Conservation (phyloP, 2,113 vertebrate species). For the human region DNA sequence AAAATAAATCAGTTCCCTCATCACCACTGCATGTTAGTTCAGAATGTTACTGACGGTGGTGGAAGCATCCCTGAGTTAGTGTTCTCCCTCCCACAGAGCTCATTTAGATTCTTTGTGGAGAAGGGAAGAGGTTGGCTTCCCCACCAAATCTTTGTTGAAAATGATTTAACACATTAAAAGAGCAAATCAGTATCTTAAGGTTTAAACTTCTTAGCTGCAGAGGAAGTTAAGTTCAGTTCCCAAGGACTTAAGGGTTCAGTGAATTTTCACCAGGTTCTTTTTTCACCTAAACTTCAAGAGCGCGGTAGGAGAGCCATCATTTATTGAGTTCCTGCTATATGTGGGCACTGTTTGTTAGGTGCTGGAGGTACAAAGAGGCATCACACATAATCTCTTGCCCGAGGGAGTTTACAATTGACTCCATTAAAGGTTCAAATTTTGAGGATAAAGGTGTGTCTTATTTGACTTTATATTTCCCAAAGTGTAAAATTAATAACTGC, state of each 20-base stretch:
- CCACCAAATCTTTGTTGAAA: background rate
- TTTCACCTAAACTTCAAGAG: background rate
- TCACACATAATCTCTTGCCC: background rate
- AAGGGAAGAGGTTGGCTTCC: background rate
- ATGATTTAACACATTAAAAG: background rate
- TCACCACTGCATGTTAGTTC: background rate
- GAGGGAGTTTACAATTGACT: background rate
- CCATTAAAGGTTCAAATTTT: background rate
- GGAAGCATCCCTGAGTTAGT: background rate
- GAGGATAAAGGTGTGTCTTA: background rate
- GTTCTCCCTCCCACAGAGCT: background rate
- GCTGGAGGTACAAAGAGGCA: background rate
- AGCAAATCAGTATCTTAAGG: background rate
- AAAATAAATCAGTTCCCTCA: background rate
- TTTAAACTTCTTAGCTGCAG: constrained; percentile 17
- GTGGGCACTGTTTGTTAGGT: background rate
- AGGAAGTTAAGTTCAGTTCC: constrained; percentile 1
- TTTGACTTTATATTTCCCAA: constrained; percentile 9
- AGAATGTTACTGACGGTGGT: background rate
- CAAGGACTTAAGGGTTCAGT: background rate
- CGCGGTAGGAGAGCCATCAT: background rate
- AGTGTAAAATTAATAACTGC: background rate
- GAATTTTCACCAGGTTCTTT: constrained; percentile 6
- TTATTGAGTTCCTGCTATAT: background rate
- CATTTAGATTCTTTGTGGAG: background rate